These are phyloP conservation scores for Dendroctonus ponderosae DNA, from an alignment of 1,140 invertebrate species.

Conservation along the genomic window DNA sequence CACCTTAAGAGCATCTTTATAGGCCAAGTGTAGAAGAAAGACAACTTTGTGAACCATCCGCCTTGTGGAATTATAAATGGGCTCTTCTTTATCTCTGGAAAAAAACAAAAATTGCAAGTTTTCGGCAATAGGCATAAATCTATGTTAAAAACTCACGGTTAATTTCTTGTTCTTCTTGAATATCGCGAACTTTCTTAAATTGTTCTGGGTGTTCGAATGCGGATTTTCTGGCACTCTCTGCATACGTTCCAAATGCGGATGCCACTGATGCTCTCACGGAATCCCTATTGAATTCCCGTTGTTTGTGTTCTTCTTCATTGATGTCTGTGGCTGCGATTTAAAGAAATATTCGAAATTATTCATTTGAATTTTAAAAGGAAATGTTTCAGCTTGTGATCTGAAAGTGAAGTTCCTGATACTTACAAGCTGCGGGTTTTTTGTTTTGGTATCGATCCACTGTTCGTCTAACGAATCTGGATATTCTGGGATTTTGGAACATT, in stretches of 20 bases:
- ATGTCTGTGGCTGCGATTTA: too few relatives aligned
- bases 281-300: slow-evolving; percentile 15
- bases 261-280: slow-evolving; percentile 27
- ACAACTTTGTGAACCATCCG: slow-evolving; percentile 51
- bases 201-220: slow-evolving; percentile 26
- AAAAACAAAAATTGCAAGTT: background rate
- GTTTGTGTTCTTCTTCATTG: slow-evolving; percentile 7
- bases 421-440: slow-evolving; percentile 18
- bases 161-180: slow-evolving; percentile 1
- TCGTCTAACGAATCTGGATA: slow-evolving; percentile 43
- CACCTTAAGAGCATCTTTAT: slow-evolving; percentile 65
- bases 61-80: slow-evolving; percentile 31
- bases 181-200: slow-evolving; percentile 22
- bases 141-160: too few relatives aligned
- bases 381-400: too few relatives aligned
- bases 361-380: too few relatives aligned
- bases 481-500: slow-evolving; percentile 59
- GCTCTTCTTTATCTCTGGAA: slow-evolving; percentile 31
- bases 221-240: slow-evolving; percentile 18
- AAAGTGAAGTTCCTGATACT: background rate
- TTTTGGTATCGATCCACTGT: slow-evolving; percentile 7
- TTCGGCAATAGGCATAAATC: background rate
- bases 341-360: too few relatives aligned
- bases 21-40: slow-evolving; percentile 73
- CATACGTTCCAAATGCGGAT: slow-evolving; percentile 34